Evolutionary conservation across 23 tunicate species (phyloP).

Genomic region (Halocynthia aurantium): DNA sequence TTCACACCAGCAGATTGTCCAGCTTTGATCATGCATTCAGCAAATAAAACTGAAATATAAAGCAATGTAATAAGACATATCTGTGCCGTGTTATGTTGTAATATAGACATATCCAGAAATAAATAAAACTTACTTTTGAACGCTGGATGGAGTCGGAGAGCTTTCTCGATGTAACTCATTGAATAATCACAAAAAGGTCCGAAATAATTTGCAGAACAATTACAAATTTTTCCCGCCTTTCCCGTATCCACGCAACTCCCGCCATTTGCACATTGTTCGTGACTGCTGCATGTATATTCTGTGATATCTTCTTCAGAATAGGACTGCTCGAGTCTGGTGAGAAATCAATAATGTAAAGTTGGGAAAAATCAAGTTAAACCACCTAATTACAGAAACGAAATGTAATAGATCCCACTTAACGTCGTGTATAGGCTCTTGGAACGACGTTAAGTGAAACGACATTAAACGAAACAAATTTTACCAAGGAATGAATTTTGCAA

Average conservation of each 20-base stretch:
- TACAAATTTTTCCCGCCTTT: slow-evolving; percentile 10
- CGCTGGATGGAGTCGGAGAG: slow-evolving; percentile 7
- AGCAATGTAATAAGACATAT: too few species aligned
- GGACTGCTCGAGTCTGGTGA: too few species aligned
- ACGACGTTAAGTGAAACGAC: too few species aligned
- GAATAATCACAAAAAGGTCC: slow-evolving; percentile 22
- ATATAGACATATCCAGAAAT: too few species aligned
- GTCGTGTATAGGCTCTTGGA: too few species aligned
- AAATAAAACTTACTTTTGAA: not conserved
- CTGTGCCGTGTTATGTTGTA: too few species aligned
- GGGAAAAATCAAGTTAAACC: too few species aligned
- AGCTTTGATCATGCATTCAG: slow-evolving; percentile 13
- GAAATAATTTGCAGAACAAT: slow-evolving; percentile 5
- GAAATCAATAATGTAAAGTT: too few species aligned
- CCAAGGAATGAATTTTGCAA: too few species aligned
- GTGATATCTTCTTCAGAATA: slow-evolving; percentile 2
- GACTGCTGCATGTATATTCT: not conserved
- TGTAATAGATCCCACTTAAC: too few species aligned
- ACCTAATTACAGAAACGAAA: too few species aligned
- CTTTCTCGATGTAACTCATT: not conserved
- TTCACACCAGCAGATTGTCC: slow-evolving; percentile 5
- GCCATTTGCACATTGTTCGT: slow-evolving; percentile 17
- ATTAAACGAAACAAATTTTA: too few species aligned
- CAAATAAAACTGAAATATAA: slow-evolving; percentile 6
- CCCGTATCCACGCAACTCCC: slow-evolving; percentile 15